These are phyloP conservation scores for Rhamnusium bicolor DNA, from an alignment of 2,888 invertebrate species.

Conservation along the genomic window DNA sequence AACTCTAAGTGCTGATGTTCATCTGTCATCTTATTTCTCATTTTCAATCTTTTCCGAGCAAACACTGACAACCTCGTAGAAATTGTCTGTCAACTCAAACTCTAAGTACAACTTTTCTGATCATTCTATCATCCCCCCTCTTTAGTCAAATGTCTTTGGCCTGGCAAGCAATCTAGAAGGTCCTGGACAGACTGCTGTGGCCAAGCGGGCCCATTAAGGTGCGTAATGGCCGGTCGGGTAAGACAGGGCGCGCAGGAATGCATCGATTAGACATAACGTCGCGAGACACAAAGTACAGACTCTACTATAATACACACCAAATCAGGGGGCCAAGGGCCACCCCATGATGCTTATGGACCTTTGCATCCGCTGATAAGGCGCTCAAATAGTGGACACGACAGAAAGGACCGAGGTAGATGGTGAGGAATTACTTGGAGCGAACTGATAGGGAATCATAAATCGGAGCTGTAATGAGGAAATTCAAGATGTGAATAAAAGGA, in stretches of 20 bases:
- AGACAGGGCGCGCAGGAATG: conserved; percentile 80
- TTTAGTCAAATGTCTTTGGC: not conserved
- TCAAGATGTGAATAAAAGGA: not conserved
- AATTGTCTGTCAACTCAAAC: no score
- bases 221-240: conserved; percentile 81
- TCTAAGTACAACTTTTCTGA: no score
- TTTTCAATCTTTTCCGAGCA: no score
- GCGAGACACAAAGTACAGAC: conserved; percentile 65
- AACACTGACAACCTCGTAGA: no score
- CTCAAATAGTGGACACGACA: conserved; percentile 25
- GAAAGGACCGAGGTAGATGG: conserved; percentile 1
- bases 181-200: conserved; percentile 58
- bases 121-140: not conserved
- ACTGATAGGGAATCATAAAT: conserved; percentile 15
- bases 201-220: conserved; percentile 78
- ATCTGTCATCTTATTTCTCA: no score
- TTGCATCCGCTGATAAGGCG: conserved; percentile 38
- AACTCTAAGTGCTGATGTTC: no score
- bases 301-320: conserved; percentile 48
- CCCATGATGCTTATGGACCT: conserved; percentile 35
- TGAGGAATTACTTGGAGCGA: conserved; percentile 10
- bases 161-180: conserved; percentile 49
- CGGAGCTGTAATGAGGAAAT: not conserved
- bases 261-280: conserved; percentile 81
- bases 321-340: conserved; percentile 27